phyloP scores from a whole-genome alignment of 2,797 vertebrate species.

The Pteropus rufus region DNA sequence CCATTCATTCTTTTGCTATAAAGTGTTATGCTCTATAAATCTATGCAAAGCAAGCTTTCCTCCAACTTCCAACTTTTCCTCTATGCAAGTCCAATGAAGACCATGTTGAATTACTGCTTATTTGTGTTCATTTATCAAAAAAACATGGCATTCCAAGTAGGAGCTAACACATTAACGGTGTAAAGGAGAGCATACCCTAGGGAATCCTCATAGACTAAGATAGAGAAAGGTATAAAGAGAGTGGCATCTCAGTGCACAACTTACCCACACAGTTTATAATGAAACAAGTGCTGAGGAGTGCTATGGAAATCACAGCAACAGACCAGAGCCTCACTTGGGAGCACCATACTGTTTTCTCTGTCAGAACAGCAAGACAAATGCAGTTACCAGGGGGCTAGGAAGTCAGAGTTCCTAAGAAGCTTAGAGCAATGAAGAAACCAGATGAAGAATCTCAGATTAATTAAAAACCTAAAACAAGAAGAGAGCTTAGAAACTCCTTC shows the following conservation, averaged over 20 bases:
- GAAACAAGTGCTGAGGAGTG: conserved; percentile 43
- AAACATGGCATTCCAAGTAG: neutral
- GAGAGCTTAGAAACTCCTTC: neutral
- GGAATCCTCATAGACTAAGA: neutral
- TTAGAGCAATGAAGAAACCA: neutral
- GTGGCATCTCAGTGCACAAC: neutral
- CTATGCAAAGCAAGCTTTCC: neutral
- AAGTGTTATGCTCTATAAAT: neutral
- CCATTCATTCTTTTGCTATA: neutral
- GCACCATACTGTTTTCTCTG: neutral
- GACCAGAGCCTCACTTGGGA: neutral
- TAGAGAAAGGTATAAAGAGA: neutral
- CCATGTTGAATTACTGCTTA: neutral
- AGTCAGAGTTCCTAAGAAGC: neutral
- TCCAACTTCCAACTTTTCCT: neutral
- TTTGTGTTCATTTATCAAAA: neutral
- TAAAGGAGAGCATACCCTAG: neutral
- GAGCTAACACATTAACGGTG: neutral
- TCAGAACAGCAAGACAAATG: neutral
- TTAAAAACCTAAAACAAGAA: neutral
- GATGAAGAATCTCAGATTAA: neutral
- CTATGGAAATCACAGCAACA: neutral
- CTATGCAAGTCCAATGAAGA: neutral
- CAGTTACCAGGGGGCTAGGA: neutral
- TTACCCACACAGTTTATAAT: conserved; percentile 40